These are phyloP conservation scores for Falco biarmicus DNA, from an alignment of 2,797 vertebrate species.

Conservation along the genomic window DNA sequence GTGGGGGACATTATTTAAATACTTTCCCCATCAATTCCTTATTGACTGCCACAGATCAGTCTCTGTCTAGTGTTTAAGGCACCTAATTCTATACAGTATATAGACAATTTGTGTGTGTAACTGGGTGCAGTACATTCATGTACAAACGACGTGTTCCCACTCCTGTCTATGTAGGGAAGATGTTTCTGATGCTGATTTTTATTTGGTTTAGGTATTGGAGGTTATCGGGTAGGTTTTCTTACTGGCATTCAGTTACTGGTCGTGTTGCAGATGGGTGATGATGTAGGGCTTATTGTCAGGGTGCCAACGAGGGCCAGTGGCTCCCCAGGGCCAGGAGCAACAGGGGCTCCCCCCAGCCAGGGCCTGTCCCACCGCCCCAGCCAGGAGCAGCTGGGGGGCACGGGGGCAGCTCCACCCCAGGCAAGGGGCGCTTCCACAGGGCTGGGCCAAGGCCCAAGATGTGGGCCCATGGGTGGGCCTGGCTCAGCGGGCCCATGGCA, in stretches of 20 bases:
- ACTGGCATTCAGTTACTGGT: not conserved
- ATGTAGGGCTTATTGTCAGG: not conserved
- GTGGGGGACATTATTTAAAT: not conserved
- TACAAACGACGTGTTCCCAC: fast-evolving
- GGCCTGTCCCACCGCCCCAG: fast-evolving
- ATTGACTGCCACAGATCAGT: not conserved
- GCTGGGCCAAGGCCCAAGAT: not conserved
- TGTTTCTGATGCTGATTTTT: not conserved
- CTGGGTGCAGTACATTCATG: fast-evolving
- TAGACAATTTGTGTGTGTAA: not conserved
- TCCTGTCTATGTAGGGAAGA: not conserved
- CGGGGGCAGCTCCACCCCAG: not conserved
- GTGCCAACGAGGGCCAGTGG: not conserved
- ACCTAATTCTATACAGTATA: not conserved
- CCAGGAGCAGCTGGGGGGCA: not conserved
- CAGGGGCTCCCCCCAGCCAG: not conserved
- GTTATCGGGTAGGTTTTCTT: not conserved
- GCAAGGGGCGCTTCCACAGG: not conserved
- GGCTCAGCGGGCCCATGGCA: too few species aligned
- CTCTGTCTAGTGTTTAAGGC: not conserved
- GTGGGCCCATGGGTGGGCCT: too few species aligned
- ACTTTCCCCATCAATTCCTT: not conserved
- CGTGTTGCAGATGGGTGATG: fast-evolving
- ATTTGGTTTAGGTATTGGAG: not conserved
- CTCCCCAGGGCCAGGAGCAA: not conserved